These are phyloP conservation scores for Heterocephalus glaber DNA, from an alignment of 2,113 vertebrate species.

Conservation along the genomic window DNA sequence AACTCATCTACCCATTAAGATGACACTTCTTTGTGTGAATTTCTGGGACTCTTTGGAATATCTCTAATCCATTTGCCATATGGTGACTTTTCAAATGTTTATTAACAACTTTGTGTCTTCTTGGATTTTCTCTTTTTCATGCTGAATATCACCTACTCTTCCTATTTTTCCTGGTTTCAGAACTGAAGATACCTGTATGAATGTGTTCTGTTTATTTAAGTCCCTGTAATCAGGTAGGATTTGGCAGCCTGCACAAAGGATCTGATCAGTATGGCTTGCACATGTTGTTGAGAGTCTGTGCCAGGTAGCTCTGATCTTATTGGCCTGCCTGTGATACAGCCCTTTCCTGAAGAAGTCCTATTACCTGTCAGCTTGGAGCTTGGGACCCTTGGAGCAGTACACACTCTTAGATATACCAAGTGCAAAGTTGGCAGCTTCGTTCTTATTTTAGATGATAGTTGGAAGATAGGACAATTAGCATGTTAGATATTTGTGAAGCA, in stretches of 20 bases:
- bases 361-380: not conserved
- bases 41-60: not conserved
- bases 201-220: not conserved
- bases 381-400: not conserved
- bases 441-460: constrained; percentile 15
- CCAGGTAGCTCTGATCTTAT: not conserved
- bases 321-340: not conserved
- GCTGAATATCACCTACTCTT: not conserved
- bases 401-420: not conserved
- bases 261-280: not conserved
- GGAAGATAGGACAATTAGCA: not conserved
- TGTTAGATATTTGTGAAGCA: not conserved
- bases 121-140: not conserved
- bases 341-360: not conserved
- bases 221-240: not conserved
- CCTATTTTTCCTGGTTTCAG: not conserved
- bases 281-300: not conserved
- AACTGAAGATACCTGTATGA: not conserved
- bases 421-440: not conserved
- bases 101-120: not conserved
- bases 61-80: not conserved
- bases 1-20: not conserved
- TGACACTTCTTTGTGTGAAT: not conserved
- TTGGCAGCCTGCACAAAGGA: not conserved
- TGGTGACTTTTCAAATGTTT: not conserved